Conservation (phyloP, 2,797 vertebrate species). For the Tragelaphus eurycerus region DNA sequence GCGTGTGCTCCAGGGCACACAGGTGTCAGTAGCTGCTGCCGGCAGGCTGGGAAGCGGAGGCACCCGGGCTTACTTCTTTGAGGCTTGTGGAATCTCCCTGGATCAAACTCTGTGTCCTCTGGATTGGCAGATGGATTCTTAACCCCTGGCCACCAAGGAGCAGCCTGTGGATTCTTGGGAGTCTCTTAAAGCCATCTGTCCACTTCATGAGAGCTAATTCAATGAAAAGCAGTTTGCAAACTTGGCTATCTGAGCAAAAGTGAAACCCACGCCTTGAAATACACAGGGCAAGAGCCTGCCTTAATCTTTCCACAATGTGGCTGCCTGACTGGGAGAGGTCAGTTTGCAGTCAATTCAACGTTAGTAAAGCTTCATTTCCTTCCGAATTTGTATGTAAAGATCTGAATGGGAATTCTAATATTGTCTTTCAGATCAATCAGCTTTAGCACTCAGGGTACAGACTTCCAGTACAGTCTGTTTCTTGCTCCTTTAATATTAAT, state of each 20-base stretch:
- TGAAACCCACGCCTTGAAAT: not conserved
- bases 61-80: not conserved
- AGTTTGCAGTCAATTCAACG: not conserved
- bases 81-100: not conserved
- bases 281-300: fast-evolving
- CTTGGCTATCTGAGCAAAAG: not conserved
- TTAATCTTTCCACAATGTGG: fast-evolving
- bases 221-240: not conserved
- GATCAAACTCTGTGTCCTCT: not conserved
- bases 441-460: not conserved
- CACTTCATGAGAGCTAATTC: not conserved
- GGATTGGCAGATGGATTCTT: not conserved
- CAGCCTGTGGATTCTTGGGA: not conserved
- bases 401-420: not conserved
- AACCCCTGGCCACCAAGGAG: not conserved
- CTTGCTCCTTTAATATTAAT: not conserved
- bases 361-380: not conserved
- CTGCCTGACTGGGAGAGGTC: not conserved
- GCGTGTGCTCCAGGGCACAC: not conserved
- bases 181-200: not conserved
- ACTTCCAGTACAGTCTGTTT: not conserved
- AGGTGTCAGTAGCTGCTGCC: fast-evolving
- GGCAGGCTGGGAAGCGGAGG: not conserved
- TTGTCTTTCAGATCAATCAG: not conserved
- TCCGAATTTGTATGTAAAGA: not conserved